These are phyloP conservation scores for Pelagia noctiluca DNA, from an alignment of 30 jellyfish, hydroid and myxozoan genomes.

Conservation along the genomic window DNA sequence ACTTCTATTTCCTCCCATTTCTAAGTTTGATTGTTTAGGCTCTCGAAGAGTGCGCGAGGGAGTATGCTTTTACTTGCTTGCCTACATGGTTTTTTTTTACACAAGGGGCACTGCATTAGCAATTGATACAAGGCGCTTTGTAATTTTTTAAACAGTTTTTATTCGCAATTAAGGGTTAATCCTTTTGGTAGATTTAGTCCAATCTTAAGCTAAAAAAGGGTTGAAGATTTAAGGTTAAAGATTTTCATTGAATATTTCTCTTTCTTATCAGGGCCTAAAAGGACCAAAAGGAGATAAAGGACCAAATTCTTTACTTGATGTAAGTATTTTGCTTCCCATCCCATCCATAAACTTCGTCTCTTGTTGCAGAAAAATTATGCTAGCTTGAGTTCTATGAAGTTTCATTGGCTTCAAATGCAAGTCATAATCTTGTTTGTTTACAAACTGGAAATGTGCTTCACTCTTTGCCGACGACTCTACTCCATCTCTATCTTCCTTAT, in stretches of 20 bases:
- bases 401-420: background rate
- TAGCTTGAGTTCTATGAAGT: no score
- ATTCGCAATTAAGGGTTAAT: background rate
- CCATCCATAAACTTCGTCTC: no score
- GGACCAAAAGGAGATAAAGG: constrained; percentile 7
- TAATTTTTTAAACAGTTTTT: background rate
- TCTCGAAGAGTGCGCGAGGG: no score
- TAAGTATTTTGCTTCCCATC: background rate
- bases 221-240: no score
- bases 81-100: no score
- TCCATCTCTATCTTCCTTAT: no score
- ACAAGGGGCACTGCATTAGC: no score
- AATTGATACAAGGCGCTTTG: no score
- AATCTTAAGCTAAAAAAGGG: background rate
- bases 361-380: no score
- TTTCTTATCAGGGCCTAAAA: background rate
- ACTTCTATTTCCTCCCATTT: no score
- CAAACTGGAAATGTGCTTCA: background rate
- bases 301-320: background rate
- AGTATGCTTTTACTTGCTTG: no score
- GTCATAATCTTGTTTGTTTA: background rate
- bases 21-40: no score
- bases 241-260: background rate
- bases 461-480: background rate
- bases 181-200: background rate